Evolutionary conservation across 2,888 invertebrate genomes (phyloP).

Genomic region (Melieria crassipennis): DNA sequence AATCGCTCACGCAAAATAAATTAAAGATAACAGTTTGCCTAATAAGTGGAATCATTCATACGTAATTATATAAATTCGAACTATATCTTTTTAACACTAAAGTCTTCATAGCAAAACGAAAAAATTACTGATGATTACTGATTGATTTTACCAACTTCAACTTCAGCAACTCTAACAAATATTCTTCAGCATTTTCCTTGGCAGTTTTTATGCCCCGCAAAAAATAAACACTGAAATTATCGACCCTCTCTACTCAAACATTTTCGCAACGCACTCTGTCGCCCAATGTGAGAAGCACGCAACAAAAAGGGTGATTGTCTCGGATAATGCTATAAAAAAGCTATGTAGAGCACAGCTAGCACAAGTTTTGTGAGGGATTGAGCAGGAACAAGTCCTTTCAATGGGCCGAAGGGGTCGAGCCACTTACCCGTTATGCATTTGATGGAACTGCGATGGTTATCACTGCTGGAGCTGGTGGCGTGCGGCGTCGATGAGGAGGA

Average conservation of each 20-base stretch:
- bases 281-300: conserved; percentile 20
- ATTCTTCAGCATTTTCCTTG: too few species aligned
- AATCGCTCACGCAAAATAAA: too few species aligned
- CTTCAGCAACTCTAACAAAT: too few species aligned
- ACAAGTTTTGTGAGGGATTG: neutral
- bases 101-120: too few species aligned
- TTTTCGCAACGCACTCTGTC: conserved; percentile 37
- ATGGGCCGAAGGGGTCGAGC: too few species aligned
- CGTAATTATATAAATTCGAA: too few species aligned
- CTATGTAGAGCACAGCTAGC: neutral
- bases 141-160: too few species aligned
- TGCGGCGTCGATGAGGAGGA: conserved; percentile 54
- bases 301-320: conserved; percentile 49
- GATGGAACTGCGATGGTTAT: conserved; percentile 54
- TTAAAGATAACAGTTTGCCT: too few species aligned
- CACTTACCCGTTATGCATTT: conserved; percentile 61
- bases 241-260: conserved; percentile 3
- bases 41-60: too few species aligned
- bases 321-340: conserved; percentile 41
- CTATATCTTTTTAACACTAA: too few species aligned
- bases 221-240: neutral
- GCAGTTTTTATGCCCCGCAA: too few species aligned
- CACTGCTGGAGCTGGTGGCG: conserved; percentile 50
- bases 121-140: too few species aligned
- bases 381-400: neutral